These are phyloP conservation scores for Folsomia candida DNA, from an alignment of 2,888 invertebrate genomes.

Conservation along the genomic window DNA sequence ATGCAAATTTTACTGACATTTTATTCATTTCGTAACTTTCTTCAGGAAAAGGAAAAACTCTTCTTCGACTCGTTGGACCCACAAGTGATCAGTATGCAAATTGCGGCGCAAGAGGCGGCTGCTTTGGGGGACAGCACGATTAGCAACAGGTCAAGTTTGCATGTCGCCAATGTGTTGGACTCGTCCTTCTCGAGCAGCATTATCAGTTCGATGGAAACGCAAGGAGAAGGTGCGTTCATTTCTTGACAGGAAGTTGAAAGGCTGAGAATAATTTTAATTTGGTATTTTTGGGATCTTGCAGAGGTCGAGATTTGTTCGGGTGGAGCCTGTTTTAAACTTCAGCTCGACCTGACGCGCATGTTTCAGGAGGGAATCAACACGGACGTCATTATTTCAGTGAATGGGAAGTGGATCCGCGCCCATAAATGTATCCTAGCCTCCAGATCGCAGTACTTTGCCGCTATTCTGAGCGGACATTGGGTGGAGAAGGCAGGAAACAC, in stretches of 20 bases:
- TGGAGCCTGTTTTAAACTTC: constrained; percentile 64
- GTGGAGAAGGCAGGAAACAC: constrained; percentile 76
- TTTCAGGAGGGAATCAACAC: constrained; percentile 86
- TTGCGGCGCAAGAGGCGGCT: constrained; percentile 11
- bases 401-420: constrained; percentile 77
- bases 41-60: no score
- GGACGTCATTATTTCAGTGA: constrained; percentile 81
- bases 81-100: no score
- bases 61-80: no score
- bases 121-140: constrained; percentile 31
- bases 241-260: background rate
- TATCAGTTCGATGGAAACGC: constrained; percentile 48
- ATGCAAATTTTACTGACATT: no score
- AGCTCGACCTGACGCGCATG: constrained; percentile 85
- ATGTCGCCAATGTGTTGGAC: constrained; percentile 47
- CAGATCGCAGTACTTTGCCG: constrained; percentile 88
- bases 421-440: constrained; percentile 90
- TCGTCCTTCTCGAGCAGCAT: constrained; percentile 43
- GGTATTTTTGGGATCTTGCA: constrained; percentile 9
- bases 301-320: constrained; percentile 48
- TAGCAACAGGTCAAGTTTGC: constrained; percentile 47
- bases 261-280: no score
- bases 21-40: no score
- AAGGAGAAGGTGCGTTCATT: background rate
- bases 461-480: constrained; percentile 82